Base-by-base conservation (phyloP, 2,888 invertebrate genomes). In the Polyploca ridens region DNA sequence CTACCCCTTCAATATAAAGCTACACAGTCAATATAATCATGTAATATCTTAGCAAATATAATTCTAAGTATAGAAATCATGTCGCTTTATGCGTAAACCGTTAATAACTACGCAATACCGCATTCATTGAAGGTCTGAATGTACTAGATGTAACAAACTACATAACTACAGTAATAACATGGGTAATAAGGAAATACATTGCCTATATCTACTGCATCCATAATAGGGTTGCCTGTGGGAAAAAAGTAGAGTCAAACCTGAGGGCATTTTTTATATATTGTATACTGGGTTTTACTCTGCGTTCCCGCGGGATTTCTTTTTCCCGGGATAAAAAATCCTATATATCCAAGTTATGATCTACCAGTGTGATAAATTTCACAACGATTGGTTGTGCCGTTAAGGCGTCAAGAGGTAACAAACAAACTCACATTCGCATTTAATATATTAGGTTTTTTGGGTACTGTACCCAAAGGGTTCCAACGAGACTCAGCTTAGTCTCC, bases 141-240 rank as follows among this genome's bases (percentile, higher is more conserved):
- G 10, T 6, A 27, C 16, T 54, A 16, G 10, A 19, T 54, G 54
- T 19, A 54, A 54, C 10, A 49, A 1, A 10, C 54, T 54, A 16
- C 19, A 19, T 19, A 49, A 54, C 54, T 54, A 2, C 46, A 46
- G 54, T 54, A n/a, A 54, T 54, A 62, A 11, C 13, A 61, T 62
- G 38, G 59, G 38, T 70, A 74, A 82, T 80, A 76, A 82, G 82
- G 84, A 83, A 83, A 82, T 68, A 64, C 67, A 70, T 67, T 54
- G 59, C 44, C n/a, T 46, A 46, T 44, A 44, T 44, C 14, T 16
- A n/a, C 54, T 54, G 46, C n/a, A 46, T 46, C n/a, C 46, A 54
- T 54, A 7, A 19, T 10, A 54, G 54, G 54, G 54, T 54, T 54
- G 54, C 8, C 19, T 10, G 19, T 54, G 10, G 54, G 27, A 27